Evolutionary conservation across 2,888 invertebrate genomes (phyloP).

Genomic region (Bursaphelenchus okinawaensis): DNA sequence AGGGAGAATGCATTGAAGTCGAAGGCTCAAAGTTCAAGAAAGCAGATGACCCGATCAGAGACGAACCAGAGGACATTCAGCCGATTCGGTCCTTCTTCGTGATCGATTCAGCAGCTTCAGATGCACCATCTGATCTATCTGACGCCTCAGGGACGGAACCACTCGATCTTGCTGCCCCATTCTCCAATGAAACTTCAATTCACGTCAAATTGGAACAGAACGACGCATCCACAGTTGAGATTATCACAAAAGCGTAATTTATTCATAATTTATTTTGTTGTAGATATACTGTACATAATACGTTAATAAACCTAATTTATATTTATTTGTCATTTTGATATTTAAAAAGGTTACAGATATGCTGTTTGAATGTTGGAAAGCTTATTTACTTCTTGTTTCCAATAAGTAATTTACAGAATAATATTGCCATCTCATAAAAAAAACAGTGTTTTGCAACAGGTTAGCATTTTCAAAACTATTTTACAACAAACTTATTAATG

Average conservation of each 20-base stretch:
- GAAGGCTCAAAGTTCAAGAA: conserved; percentile 7
- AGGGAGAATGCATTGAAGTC: conserved; percentile 10
- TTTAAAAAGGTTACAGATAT: too few relatives aligned
- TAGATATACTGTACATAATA: not conserved
- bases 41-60: not conserved
- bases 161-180: not conserved
- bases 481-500: too few relatives aligned
- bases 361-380: too few relatives aligned
- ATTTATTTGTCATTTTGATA: too few relatives aligned
- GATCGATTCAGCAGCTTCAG: not conserved
- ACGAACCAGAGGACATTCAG: not conserved
- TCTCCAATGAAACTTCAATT: conserved; percentile 10
- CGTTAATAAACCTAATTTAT: too few relatives aligned
- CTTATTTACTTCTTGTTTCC: too few relatives aligned
- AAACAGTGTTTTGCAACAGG: too few relatives aligned
- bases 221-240: conserved; percentile 9
- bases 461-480: too few relatives aligned
- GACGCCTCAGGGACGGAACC: conserved; percentile 9
- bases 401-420: too few relatives aligned
- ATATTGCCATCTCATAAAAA: too few relatives aligned
- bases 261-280: not conserved
- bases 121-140: not conserved
- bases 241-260: conserved; percentile 9
- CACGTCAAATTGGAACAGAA: conserved; percentile 1
- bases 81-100: conserved; percentile 10